Evolutionary conservation across 2,888 invertebrate species (phyloP), one percentile per base, ranked within the genome.

Genomic region (Dynastes grantii): DNA sequence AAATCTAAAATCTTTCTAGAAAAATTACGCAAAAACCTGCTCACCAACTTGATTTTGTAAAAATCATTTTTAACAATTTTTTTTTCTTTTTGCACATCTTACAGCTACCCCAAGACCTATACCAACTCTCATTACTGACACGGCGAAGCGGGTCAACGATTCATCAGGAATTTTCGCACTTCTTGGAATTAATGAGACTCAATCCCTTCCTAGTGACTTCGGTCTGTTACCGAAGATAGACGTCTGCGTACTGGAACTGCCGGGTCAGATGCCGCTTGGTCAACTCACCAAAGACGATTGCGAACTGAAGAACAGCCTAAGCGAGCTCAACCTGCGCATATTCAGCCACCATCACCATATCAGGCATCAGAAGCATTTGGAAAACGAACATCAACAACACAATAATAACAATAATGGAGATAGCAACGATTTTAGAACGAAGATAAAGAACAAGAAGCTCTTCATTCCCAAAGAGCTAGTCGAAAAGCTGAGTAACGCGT

Each of bases 91-190:
- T 64, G 37, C 81, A 16, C 58, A 53, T 78, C 37, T 70, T 84
- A 22, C 87, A 89, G 89, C 89, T 78, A 89, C 88, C 73, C 87
- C 88, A 78, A 87, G 86, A 82, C 89, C 90, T 76, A 87, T 89
- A 81, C 89, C 90, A 65, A 88, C 88, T 67, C 86, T 89, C 83
- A 85, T 89, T 83, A 82, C 87, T 81, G 88, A 88, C 84, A 87
- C 87, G 78, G 82, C 85, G 78, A 83, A 84, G 78, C 82, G 83
- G 79, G 81, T 84, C 79, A 85, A 85, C 82, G 84, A 86, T 84
- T 81, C 85, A 84, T 82, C 85, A 84, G 82, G 84, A 83, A 82
- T 84, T 85, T 81, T 84, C 85, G 83, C 84, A 82, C 80, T 85
- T 85, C 80, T 84, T 85, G 85, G 86, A 85, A 80, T 85, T 85